phyloP scores from a whole-genome alignment of 1,140 invertebrate genomes.

The Drosophila pruinosa region DNA sequence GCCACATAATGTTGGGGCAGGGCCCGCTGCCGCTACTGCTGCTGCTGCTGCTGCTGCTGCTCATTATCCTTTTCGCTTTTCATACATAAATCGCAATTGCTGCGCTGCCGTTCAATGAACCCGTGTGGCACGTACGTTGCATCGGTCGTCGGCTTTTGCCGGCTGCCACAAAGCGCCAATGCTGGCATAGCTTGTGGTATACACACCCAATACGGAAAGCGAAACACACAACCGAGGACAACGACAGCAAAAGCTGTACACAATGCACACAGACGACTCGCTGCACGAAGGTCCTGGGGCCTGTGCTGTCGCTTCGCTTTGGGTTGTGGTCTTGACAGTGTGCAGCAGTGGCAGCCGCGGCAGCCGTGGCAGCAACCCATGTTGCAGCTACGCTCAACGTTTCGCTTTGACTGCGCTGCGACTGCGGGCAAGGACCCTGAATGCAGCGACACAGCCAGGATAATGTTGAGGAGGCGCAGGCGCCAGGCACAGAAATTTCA shows the following conservation, averaged over 20 bases:
- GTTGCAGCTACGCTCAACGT: neutral
- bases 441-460: constrained; percentile 37
- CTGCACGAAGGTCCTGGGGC: constrained; percentile 60
- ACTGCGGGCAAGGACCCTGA: constrained; percentile 75
- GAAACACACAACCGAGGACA: constrained; percentile 76
- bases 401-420: constrained; percentile 45
- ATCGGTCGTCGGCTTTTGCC: constrained; percentile 50
- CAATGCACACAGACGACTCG: constrained; percentile 23
- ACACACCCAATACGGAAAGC: constrained; percentile 83
- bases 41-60: constrained; percentile 43
- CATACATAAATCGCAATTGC: constrained; percentile 75
- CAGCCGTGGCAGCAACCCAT: neutral
- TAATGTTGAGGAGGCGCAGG: constrained; percentile 50
- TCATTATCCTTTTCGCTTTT: constrained; percentile 82
- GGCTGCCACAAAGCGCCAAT: neutral
- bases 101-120: constrained; percentile 75
- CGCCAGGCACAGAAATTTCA: constrained; percentile 73
- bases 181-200: constrained; percentile 51
- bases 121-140: constrained; percentile 66
- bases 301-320: constrained; percentile 45
- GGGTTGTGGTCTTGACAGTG: constrained; percentile 81
- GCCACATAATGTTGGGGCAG: constrained; percentile 66
- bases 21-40: constrained; percentile 33
- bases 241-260: constrained; percentile 55
- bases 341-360: constrained; percentile 32